These are phyloP conservation scores for Sapajus apella DNA, from an alignment of 2,113 vertebrate genomes.

Conservation along the genomic window DNA sequence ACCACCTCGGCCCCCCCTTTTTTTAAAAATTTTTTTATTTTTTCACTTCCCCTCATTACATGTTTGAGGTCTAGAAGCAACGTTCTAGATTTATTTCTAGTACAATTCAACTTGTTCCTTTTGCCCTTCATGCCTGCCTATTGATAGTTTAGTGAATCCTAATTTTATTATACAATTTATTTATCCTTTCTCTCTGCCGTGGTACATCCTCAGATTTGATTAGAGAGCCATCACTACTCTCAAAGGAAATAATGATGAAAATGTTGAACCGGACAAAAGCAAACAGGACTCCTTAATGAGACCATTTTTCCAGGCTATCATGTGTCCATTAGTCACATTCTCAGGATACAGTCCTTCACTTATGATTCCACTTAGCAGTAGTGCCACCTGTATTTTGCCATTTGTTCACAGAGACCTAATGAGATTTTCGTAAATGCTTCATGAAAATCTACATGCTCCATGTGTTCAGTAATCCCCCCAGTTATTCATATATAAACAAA, in stretches of 20 bases:
- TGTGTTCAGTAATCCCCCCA: background rate
- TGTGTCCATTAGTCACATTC: background rate
- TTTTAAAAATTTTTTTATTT: too few relatives aligned
- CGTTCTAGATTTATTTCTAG: background rate
- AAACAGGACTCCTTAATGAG: background rate
- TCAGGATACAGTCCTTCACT: background rate
- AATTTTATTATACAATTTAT: conserved; percentile 18
- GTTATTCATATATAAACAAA: background rate
- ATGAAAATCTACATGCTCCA: background rate
- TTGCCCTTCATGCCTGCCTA: background rate
- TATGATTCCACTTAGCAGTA: background rate
- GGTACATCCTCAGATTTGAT: conserved; percentile 37
- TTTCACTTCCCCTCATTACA: background rate
- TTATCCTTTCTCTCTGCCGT: background rate
- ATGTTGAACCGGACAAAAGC: background rate
- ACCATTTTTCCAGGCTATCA: background rate
- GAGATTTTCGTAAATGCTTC: background rate
- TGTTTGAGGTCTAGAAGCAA: background rate
- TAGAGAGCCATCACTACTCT: background rate
- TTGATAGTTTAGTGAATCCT: background rate
- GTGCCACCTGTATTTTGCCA: background rate
- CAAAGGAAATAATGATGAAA: background rate
- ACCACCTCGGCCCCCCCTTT: too few relatives aligned
- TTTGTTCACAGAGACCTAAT: background rate
- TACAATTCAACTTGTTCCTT: background rate